These are phyloP conservation scores for Metacarcinus magister DNA, from an alignment of 2,888 invertebrate genomes.

Conservation along the genomic window DNA sequence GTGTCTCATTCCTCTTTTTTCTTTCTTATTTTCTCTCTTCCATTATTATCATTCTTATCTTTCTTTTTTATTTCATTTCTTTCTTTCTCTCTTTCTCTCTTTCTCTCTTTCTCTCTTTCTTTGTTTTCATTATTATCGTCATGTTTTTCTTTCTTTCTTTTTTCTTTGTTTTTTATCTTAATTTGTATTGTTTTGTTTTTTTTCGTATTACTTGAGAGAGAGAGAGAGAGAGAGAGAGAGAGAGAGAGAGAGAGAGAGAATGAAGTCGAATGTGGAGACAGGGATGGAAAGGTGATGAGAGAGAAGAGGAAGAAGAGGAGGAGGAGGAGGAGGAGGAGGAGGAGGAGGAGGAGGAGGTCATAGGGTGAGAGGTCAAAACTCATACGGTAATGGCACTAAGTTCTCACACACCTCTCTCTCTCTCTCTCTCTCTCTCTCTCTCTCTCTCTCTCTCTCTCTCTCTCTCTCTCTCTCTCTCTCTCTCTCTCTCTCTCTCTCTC, in stretches of 20 bases:
- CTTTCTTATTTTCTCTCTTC: too few relatives aligned
- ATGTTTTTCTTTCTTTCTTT: background rate
- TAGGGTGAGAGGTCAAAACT: background rate
- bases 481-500: too few relatives aligned
- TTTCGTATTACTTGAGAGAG: background rate
- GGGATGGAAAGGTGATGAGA: background rate
- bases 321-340: conserved; percentile 26
- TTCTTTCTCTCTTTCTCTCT: background rate
- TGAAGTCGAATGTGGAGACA: background rate
- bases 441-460: background rate
- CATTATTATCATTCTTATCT: too few relatives aligned
- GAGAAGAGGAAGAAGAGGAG: background rate
- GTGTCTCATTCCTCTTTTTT: too few relatives aligned
- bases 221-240: conserved; percentile 4
- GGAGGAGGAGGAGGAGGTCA: background rate
- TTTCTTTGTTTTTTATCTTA: background rate
- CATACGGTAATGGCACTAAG: background rate
- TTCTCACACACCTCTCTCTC: background rate
- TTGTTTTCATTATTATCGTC: background rate
- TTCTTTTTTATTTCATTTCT: too few relatives aligned
- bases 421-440: too few relatives aligned
- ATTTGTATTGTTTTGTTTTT: background rate
- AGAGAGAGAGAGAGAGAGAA: background rate
- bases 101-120: background rate
- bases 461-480: too few relatives aligned